Conservation (phyloP, 2,797 vertebrate species). For the Erithacus rubecula region DNA sequence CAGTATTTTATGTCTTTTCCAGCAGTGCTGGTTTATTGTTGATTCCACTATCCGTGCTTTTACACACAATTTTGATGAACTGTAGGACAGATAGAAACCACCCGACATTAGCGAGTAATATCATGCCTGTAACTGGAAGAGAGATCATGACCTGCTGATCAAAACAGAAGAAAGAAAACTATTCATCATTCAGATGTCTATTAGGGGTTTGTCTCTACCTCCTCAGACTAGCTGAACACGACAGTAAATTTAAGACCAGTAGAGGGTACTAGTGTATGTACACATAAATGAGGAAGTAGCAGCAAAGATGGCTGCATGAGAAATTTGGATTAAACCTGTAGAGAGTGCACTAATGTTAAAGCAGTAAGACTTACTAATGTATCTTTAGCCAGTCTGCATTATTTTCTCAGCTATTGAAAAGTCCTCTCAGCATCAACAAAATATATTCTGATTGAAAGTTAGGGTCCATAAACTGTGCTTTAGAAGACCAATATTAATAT, state of each 20-base stretch:
- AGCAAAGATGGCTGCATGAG: conserved; percentile 33
- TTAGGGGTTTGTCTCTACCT: background rate
- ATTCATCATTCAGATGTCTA: background rate
- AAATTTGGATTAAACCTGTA: background rate
- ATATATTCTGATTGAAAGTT: background rate
- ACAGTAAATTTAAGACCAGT: conserved; percentile 7
- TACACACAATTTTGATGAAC: background rate
- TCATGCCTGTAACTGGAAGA: background rate
- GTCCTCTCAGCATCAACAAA: background rate
- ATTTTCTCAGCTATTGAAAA: background rate
- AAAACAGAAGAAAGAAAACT: background rate
- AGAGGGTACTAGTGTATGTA: conserved; percentile 38
- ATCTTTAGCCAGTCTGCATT: background rate
- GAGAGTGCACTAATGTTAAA: background rate
- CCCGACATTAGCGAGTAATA: background rate
- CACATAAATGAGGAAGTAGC: background rate
- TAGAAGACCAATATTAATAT: background rate
- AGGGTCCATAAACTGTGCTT: background rate
- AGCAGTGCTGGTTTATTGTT: conserved; percentile 5
- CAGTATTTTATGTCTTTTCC: conserved; percentile 41
- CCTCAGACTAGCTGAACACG: background rate
- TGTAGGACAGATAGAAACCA: conserved; percentile 27
- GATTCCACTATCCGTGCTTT: background rate
- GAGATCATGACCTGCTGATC: background rate
- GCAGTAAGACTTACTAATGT: background rate